These are phyloP conservation scores for Botia kubotai DNA, from an alignment of 2,797 vertebrate genomes.

Conservation along the genomic window DNA sequence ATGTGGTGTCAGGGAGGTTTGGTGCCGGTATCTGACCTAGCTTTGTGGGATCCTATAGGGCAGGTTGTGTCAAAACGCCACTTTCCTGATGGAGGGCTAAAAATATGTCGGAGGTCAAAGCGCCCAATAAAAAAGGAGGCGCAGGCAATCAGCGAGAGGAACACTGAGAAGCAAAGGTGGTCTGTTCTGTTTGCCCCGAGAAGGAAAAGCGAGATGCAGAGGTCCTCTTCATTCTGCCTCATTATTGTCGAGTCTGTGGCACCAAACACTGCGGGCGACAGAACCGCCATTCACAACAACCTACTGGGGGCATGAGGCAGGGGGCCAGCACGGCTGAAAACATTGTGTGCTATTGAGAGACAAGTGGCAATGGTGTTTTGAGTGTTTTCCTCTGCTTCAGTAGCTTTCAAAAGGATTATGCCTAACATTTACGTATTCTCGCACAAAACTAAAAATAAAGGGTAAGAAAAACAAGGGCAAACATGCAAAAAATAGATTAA, in stretches of 20 bases:
- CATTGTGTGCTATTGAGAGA: conserved; percentile 49
- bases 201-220: conserved; percentile 42
- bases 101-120: conserved; percentile 75
- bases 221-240: conserved; percentile 53
- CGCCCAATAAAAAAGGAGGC: conserved; percentile 54
- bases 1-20: conserved; percentile 62
- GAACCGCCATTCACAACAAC: conserved; percentile 35
- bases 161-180: conserved; percentile 62
- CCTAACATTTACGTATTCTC: conserved; percentile 35
- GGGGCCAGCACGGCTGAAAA: conserved; percentile 27
- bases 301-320: conserved; percentile 23
- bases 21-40: conserved; percentile 73
- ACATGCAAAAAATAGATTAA: not conserved
- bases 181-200: conserved; percentile 58
- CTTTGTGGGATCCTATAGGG: conserved; percentile 61
- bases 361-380: conserved; percentile 50
- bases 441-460: conserved; percentile 12
- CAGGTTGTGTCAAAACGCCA: conserved; percentile 68
- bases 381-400: conserved; percentile 54
- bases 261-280: conserved; percentile 56
- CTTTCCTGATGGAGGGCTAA: conserved; percentile 57
- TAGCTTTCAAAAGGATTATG: conserved; percentile 49
- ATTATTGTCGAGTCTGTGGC: conserved; percentile 58
- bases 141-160: conserved; percentile 59
- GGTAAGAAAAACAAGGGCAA: not conserved